A percentile compares a stretch with the other conserved stretches of the same genome.
Evolutionary conservation across 2,797 vertebrate species (phyloP).

Genomic region (Sebastes diploproa): DNA sequence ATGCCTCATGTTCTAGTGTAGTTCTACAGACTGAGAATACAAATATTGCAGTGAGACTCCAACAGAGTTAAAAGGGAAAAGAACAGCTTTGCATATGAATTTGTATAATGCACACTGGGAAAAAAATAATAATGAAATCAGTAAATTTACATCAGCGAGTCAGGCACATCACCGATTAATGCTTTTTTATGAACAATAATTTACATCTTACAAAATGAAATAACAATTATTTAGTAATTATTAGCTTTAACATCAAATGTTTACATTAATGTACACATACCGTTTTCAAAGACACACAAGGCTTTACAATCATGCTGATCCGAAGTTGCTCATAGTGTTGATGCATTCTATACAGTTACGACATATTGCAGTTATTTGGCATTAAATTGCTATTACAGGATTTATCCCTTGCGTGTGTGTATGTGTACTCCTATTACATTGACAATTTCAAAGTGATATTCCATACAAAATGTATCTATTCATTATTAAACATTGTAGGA

Average conservation of each 20-base stretch:
- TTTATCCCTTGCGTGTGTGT: not conserved
- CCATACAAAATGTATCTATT: not conserved
- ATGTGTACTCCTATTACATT: slow-evolving; percentile 12
- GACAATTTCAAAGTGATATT: slow-evolving; percentile 13
- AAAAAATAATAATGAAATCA: not conserved
- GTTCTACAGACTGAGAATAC: not conserved
- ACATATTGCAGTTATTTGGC: slow-evolving; percentile 31
- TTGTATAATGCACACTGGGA: not conserved
- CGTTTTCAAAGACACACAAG: slow-evolving; percentile 41
- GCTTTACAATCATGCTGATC: not conserved
- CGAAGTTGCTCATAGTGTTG: slow-evolving; percentile 33
- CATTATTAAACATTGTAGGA: not conserved
- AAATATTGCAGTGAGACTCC: not conserved
- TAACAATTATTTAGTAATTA: slow-evolving; percentile 57
- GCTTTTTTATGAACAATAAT: slow-evolving; percentile 77
- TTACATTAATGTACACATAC: slow-evolving; percentile 44
- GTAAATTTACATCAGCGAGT: not conserved
- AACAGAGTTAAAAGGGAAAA: not conserved
- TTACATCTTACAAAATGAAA: slow-evolving; percentile 78
- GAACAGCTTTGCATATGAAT: not conserved
- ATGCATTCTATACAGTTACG: slow-evolving; percentile 33
- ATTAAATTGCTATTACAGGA: slow-evolving; percentile 12
- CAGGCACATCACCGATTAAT: slow-evolving; percentile 47
- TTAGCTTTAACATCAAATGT: slow-evolving; percentile 42
- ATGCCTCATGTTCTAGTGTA: not conserved